Evolutionary conservation across 2,113 vertebrate species (phyloP), one percentile per base, ranked within the genome.

Genomic region (Physeter macrocephalus): DNA sequence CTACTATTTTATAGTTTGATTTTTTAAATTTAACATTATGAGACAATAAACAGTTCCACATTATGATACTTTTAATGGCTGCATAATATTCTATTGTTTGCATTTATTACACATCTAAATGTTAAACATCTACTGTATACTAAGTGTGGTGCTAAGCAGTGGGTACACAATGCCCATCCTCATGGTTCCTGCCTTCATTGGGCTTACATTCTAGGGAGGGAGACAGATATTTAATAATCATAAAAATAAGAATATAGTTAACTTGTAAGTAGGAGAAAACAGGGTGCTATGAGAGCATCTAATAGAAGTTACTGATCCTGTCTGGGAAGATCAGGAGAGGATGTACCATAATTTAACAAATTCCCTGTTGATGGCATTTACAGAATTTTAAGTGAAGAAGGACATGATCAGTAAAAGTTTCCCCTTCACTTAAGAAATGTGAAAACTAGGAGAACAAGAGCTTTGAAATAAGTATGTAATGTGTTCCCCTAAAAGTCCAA

Each of bases 1-100:
- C 62, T 96, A 75, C 80, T 94, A 77, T 94, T 95, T 95, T 94
- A 83, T 94, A 91, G 94, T 94, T 94, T 96, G 90, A 88, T 92
- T 92, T 93, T 96, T 93, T 96, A 20, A 95, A 80, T 95, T 77
- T 94, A 88, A 94, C 77, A 57, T 81, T 49, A 71, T 88, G 62
- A 23, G 69, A 88, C 89, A 97, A 93, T 97, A 97, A 98, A 97
- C 3, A 46, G n/a, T 83, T 93, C 62, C 49, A 64, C 15, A 84
- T 66, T 89, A 69, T 83, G 18, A n/a, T 77, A 39, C 59, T 74
- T 91, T 77, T 72, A 75, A 61, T 95, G 92, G 61, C 72, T 96
- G 29, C 6, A 61, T 80, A 71, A 46, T 52, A 78, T 23, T 54
- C 31, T 8, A 34, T 67, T 83, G 23, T 88, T 25, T 96, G 12